Conservation (phyloP, 2,888 invertebrate species). For the Girardia tigrina region DNA sequence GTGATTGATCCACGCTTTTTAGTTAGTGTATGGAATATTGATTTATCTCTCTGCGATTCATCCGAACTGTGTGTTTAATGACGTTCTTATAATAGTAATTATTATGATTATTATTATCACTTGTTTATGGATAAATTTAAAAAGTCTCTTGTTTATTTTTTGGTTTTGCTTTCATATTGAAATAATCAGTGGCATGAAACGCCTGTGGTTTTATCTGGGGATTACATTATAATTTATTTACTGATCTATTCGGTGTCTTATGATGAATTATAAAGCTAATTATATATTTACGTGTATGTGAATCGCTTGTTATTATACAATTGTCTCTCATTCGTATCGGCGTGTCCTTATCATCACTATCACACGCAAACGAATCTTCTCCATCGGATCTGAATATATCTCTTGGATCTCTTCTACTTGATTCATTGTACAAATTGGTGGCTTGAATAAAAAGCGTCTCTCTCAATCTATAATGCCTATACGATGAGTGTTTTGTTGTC, state of each 20-base stretch:
- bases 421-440: too few species aligned
- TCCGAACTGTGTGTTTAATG: too few species aligned
- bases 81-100: background rate
- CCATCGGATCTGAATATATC: too few species aligned
- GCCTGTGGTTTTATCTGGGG: background rate
- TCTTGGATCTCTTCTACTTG: too few species aligned
- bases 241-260: background rate
- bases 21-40: conserved; percentile 1
- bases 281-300: background rate
- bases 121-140: too few species aligned
- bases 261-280: background rate
- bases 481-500: background rate
- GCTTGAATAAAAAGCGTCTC: too few species aligned
- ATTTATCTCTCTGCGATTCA: background rate
- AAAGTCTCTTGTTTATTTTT: background rate
- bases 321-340: too few species aligned
- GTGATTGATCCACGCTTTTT: conserved; percentile 14
- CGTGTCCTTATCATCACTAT: too few species aligned
- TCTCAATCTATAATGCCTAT: too few species aligned
- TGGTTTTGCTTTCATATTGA: background rate
- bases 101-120: background rate
- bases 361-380: too few species aligned
- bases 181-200: background rate
- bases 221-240: background rate
- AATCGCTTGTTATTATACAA: background rate